A percentile compares a stretch with the other conserved stretches of the same genome.
These are phyloP conservation scores for Mactromeris polynyma DNA, from an alignment of 2,888 invertebrate species.

Conservation along the genomic window DNA sequence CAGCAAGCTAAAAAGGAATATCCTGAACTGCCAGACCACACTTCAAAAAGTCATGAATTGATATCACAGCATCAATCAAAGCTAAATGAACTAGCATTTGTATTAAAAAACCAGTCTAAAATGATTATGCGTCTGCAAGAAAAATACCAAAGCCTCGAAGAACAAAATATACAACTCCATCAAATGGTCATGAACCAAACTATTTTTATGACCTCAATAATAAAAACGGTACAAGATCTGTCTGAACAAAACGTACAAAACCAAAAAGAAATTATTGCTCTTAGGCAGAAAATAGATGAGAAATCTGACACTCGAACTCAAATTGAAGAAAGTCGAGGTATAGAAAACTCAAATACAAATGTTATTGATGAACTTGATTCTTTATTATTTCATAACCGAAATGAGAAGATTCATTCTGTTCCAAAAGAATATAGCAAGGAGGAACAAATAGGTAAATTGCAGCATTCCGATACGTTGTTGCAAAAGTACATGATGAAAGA, in stretches of 20 bases:
- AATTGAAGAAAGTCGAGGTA: not conserved
- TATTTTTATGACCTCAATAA: constrained; percentile 77
- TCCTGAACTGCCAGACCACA: constrained; percentile 63
- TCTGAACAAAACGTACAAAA: constrained; percentile 74
- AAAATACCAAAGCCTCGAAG: constrained; percentile 75
- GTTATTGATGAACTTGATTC: constrained; percentile 37
- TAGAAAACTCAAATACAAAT: not conserved
- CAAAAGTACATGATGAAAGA: constrained; percentile 30
- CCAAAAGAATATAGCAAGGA: not conserved
- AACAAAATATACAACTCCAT: constrained; percentile 78
- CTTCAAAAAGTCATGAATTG: constrained; percentile 67
- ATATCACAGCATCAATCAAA: constrained; percentile 77
- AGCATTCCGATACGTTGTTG: not conserved
- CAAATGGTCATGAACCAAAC: constrained; percentile 82
- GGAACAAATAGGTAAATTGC: not conserved
- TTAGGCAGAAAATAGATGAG: constrained; percentile 46
- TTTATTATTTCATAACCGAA: constrained; percentile 27
- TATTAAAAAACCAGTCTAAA: constrained; percentile 76
- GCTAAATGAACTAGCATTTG: constrained; percentile 74
- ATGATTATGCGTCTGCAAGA: constrained; percentile 71
- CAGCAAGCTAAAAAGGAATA: constrained; percentile 46
- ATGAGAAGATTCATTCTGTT: not conserved
- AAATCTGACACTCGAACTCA: not conserved
- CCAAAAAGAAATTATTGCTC: constrained; percentile 63
- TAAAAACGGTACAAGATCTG: constrained; percentile 77